These are phyloP conservation scores for Sinonovacula constricta DNA, from an alignment of 1,140 invertebrate species.

Conservation along the genomic window DNA sequence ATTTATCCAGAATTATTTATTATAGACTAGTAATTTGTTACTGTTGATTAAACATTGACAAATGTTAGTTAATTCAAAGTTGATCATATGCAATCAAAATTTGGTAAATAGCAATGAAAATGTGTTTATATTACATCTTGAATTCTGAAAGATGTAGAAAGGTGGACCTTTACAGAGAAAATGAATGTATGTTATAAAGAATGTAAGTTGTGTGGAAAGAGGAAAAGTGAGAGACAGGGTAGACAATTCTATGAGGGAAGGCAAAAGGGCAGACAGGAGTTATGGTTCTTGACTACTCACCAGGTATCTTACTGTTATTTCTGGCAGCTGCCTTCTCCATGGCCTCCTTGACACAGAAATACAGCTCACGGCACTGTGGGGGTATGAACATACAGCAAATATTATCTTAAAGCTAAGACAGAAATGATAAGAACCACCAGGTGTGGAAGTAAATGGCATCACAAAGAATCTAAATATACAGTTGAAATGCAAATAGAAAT, in stretches of 20 bases:
- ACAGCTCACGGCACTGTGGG: conserved; percentile 98
- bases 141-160: neutral
- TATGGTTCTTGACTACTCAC: conserved; percentile 60
- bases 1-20: too few species aligned
- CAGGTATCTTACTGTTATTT: conserved; percentile 86
- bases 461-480: too few species aligned
- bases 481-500: too few species aligned
- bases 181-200: neutral
- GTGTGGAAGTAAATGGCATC: too few species aligned
- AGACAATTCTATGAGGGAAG: neutral
- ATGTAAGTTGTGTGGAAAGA: neutral
- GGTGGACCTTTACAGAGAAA: neutral
- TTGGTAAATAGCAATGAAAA: too few species aligned
- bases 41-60: too few species aligned
- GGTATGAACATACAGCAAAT: too few species aligned
- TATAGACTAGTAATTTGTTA: too few species aligned
- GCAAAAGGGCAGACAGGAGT: neutral
- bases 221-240: neutral
- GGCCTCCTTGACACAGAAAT: conserved; percentile 98
- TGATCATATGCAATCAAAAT: too few species aligned
- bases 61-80: too few species aligned
- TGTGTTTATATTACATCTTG: neutral
- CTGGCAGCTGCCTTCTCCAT: conserved; percentile 97
- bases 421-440: too few species aligned
- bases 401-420: too few species aligned